These are phyloP conservation scores for Felis catus DNA, from an alignment of 2,113 vertebrate genomes.

Conservation along the genomic window DNA sequence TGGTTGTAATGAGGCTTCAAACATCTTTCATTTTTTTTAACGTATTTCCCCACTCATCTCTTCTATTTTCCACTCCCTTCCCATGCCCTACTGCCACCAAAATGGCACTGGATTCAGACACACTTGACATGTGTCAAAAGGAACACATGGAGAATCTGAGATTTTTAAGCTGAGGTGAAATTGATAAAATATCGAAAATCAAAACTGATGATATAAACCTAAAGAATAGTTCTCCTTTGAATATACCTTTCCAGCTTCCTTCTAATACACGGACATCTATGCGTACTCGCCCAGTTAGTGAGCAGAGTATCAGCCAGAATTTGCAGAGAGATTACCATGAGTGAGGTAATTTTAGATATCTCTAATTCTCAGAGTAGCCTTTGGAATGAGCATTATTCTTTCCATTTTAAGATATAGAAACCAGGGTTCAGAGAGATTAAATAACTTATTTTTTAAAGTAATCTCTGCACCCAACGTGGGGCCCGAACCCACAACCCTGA, in stretches of 20 bases:
- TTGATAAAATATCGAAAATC: background rate
- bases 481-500: no score
- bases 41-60: background rate
- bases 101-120: background rate
- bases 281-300: background rate
- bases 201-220: background rate
- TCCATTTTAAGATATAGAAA: background rate
- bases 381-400: background rate
- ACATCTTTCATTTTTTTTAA: background rate
- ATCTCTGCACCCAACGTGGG: no score
- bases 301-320: background rate
- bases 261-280: background rate
- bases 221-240: constrained; percentile 18
- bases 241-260: background rate
- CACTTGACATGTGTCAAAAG: background rate
- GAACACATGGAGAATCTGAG: background rate
- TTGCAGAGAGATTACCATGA: background rate
- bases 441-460: background rate
- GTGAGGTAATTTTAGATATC: background rate
- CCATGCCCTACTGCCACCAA: background rate
- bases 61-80: background rate
- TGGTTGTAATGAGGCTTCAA: background rate
- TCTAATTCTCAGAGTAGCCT: background rate
- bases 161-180: constrained; percentile 1
- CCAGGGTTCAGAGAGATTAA: background rate